Conservation (phyloP, 2,888 invertebrate species). For the Oxyscelio sp. region DNA sequence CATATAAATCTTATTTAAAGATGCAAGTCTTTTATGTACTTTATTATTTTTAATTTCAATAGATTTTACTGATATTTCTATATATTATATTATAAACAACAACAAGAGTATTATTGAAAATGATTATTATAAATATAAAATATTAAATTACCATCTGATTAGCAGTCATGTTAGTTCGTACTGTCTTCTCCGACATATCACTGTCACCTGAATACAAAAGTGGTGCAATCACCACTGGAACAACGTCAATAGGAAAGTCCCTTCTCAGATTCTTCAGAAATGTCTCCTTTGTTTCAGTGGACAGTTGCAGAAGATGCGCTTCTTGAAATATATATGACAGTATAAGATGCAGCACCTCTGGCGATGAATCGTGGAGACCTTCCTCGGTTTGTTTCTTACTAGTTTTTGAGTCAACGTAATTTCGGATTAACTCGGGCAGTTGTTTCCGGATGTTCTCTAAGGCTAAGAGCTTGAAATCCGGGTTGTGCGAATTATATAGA, state of each 20-base stretch:
- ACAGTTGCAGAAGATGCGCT: slow-evolving; percentile 90
- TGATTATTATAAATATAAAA: too few species aligned
- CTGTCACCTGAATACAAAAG: slow-evolving; percentile 95
- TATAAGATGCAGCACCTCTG: slow-evolving; percentile 96
- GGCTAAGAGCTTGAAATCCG: slow-evolving; percentile 93
- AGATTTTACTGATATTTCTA: too few species aligned
- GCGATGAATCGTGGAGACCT: slow-evolving; percentile 96
- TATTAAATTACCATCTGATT: slow-evolving; percentile 86
- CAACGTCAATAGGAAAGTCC: slow-evolving; percentile 96
- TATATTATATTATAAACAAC: too few species aligned
- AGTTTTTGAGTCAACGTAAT: slow-evolving; percentile 94
- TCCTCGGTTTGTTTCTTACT: slow-evolving; percentile 93
- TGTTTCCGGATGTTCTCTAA: slow-evolving; percentile 94
- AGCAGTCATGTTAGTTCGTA: slow-evolving; percentile 86
- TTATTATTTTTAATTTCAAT: too few species aligned
- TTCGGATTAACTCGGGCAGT: slow-evolving; percentile 95
- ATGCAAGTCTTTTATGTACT: too few species aligned
- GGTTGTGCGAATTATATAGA: slow-evolving; percentile 93
- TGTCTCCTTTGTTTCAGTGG: slow-evolving; percentile 93
- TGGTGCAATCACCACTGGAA: slow-evolving; percentile 96
- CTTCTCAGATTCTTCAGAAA: slow-evolving; percentile 94
- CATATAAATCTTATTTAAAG: too few species aligned
- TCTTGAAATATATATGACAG: slow-evolving; percentile 91
- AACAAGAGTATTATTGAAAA: too few species aligned
- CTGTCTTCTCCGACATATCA: slow-evolving; percentile 76